These are phyloP conservation scores for Anorthoa munda DNA, from an alignment of 2,888 invertebrate species.

Conservation along the genomic window DNA sequence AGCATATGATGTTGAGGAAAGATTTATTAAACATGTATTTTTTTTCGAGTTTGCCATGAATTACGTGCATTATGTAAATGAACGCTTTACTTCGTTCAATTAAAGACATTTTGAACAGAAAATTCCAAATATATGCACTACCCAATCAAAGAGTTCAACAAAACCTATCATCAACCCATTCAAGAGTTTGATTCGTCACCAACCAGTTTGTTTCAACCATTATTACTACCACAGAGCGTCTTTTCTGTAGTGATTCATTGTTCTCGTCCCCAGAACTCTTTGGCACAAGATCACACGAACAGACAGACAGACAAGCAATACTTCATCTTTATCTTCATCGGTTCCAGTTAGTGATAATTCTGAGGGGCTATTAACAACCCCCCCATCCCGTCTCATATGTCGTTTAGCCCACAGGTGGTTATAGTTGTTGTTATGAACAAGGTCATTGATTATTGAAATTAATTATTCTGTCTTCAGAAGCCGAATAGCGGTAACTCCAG, in stretches of 20 bases:
- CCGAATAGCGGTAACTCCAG: neutral
- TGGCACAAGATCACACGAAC: constrained; percentile 35
- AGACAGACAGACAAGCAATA: constrained; percentile 59
- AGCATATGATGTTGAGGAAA: too few species aligned
- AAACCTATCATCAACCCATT: too few species aligned
- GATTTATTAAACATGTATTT: too few species aligned
- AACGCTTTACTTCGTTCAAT: too few species aligned
- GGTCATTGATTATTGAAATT: constrained; percentile 62
- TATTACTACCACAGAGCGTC: neutral
- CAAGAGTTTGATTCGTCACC: neutral
- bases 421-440: constrained; percentile 39
- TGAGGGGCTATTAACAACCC: constrained; percentile 61
- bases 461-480: constrained; percentile 23
- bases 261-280: constrained; percentile 4
- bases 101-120: neutral
- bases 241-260: neutral
- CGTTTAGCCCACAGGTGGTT: constrained; percentile 37
- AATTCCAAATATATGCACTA: too few species aligned
- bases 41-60: too few species aligned
- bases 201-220: neutral
- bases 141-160: neutral
- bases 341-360: constrained; percentile 71
- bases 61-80: too few species aligned
- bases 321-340: constrained; percentile 71
- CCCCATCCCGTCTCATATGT: constrained; percentile 10